Conservation (phyloP, 2,888 invertebrate species). For the Eumerus sabulonum region DNA sequence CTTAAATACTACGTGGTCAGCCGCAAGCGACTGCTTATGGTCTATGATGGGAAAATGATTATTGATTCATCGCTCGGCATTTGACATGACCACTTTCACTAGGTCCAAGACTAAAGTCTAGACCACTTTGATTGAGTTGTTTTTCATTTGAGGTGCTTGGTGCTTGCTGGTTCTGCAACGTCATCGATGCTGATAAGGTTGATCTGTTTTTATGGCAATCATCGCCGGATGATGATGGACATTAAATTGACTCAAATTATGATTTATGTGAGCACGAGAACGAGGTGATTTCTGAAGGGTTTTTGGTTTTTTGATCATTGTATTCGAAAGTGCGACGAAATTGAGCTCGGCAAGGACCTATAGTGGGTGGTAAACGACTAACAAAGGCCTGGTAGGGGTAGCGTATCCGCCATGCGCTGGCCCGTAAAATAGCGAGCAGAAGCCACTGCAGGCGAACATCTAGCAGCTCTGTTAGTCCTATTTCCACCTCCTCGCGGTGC, state of each 20-base stretch:
- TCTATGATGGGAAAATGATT: conserved; percentile 56
- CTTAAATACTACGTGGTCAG: conserved; percentile 60
- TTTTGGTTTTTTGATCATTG: background rate
- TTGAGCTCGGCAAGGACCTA: no score
- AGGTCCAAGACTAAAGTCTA: conserved; percentile 1
- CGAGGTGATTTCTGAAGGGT: no score
- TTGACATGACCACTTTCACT: conserved; percentile 65
- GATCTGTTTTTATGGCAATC: no score
- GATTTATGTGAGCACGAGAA: background rate
- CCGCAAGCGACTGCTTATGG: conserved; percentile 56
- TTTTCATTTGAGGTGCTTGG: conserved; percentile 14
- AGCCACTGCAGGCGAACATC: no score
- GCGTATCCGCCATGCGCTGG: no score
- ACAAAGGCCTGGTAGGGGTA: no score
- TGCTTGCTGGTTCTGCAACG: conserved; percentile 47
- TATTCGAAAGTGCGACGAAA: background rate
- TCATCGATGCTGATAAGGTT: conserved; percentile 34
- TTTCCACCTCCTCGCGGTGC: no score
- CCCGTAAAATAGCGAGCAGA: no score
- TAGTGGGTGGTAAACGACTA: no score
- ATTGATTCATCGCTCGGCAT: conserved; percentile 61
- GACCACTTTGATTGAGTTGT: no score
- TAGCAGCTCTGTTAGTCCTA: no score
- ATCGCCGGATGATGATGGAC: conserved; percentile 1
- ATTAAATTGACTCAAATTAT: conserved; percentile 6